Conservation (phyloP, 2,888 invertebrate species). For the Acanthosepion lycidas region DNA sequence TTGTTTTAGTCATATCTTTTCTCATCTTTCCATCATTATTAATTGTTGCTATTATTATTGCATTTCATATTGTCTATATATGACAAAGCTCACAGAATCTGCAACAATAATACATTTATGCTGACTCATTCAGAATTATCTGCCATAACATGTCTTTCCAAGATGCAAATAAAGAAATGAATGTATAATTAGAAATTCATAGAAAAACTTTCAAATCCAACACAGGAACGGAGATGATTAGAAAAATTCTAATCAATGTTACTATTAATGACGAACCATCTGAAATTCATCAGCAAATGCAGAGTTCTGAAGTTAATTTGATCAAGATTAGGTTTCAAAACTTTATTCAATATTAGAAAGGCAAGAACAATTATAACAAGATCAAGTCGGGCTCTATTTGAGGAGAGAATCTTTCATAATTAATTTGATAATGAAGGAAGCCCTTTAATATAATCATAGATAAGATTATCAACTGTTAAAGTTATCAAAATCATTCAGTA, state of each 20-base stretch:
- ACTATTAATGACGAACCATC: no score
- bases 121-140: neutral
- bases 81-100: neutral
- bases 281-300: no score
- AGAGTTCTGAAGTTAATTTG: no score
- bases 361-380: no score
- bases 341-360: no score
- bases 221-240: neutral
- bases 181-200: neutral
- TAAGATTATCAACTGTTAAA: no score
- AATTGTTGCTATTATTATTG: neutral
- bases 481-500: no score
- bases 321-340: no score
- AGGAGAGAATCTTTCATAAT: no score
- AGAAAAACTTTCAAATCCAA: neutral
- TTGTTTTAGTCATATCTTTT: neutral
- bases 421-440: no score
- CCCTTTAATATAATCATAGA: no score
- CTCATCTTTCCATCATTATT: neutral
- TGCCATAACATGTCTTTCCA: neutral
- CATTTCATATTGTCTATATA: neutral
- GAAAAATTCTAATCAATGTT: neutral
- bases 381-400: no score
- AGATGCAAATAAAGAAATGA: neutral
- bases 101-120: neutral